Conservation (phyloP, 2,888 invertebrate species). For the Meliscaeva auricollis region DNA sequence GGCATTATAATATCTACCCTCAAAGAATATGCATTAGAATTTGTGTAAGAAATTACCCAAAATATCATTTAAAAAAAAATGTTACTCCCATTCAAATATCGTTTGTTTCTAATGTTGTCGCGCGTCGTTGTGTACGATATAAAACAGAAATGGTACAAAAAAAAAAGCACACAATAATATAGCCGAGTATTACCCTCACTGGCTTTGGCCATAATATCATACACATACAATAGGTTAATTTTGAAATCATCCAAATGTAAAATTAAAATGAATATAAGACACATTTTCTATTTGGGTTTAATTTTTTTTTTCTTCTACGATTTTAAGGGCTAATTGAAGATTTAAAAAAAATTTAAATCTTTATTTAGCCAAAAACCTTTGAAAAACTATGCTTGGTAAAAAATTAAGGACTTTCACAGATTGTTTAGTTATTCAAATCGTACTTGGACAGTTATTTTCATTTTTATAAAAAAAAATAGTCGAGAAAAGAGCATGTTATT, state of each 20-base stretch:
- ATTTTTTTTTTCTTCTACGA: slow-evolving; percentile 8
- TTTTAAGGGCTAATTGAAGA: neutral
- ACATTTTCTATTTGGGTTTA: slow-evolving; percentile 66
- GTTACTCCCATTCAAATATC: slow-evolving; percentile 19
- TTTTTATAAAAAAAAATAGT: no score
- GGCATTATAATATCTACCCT: neutral
- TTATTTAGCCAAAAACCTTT: no score
- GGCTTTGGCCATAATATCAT: neutral
- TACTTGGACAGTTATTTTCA: no score
- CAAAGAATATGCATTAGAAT: neutral
- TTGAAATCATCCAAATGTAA: slow-evolving; percentile 84
- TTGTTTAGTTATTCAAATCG: no score
- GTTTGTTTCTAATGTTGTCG: slow-evolving; percentile 76
- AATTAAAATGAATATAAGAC: slow-evolving; percentile 81
- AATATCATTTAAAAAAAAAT: slow-evolving; percentile 40
- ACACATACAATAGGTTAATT: slow-evolving; percentile 82
- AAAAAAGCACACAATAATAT: neutral
- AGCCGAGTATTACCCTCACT: slow-evolving; percentile 22
- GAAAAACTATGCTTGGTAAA: no score
- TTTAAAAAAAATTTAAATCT: neutral
- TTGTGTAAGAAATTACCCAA: neutral
- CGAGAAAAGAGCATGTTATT: no score
- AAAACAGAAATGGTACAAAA: slow-evolving; percentile 78
- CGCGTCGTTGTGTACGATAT: slow-evolving; percentile 82
- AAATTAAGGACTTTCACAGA: no score